These are phyloP conservation scores for Palythoa grandiflora DNA, from an alignment of 92 coral and sea anemone genomes.

Conservation along the genomic window DNA sequence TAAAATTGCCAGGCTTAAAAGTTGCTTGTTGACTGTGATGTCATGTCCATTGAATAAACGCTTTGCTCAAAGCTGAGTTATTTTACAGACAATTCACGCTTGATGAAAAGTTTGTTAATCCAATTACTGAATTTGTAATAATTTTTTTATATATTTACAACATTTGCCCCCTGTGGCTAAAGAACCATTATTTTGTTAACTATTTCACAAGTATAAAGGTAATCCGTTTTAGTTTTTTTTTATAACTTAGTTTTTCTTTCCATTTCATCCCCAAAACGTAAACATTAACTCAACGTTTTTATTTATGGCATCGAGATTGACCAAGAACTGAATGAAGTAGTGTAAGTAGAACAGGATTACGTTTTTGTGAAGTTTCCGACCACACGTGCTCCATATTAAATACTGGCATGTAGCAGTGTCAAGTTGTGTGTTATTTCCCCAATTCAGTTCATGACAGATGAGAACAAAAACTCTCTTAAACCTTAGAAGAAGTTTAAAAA, in stretches of 20 bases:
- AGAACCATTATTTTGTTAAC: background rate
- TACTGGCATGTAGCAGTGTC: background rate
- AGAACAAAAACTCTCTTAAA: background rate
- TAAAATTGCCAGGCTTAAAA: background rate
- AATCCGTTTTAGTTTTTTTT: background rate
- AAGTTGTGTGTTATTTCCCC: conserved; percentile 9
- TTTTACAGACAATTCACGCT: conserved; percentile 27
- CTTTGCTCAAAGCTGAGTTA: conserved; percentile 4
- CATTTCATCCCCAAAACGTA: background rate
- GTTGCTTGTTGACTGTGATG: background rate
- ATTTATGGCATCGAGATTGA: background rate
- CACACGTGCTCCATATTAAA: conserved; percentile 26
- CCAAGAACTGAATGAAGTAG: background rate
- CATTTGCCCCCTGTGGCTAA: conserved; percentile 12
- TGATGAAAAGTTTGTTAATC: conserved; percentile 21
- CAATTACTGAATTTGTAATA: conserved; percentile 5
- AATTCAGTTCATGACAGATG: background rate
- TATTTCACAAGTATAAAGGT: background rate
- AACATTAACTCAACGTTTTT: background rate
- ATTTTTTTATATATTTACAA: conserved; percentile 8
- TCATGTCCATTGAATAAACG: background rate
- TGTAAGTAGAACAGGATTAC: background rate
- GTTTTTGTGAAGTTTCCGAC: conserved; percentile 12
- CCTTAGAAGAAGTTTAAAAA: background rate
- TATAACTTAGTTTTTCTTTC: background rate